Base-by-base conservation (phyloP, 2,113 vertebrate genomes). In the Tyto alba region DNA sequence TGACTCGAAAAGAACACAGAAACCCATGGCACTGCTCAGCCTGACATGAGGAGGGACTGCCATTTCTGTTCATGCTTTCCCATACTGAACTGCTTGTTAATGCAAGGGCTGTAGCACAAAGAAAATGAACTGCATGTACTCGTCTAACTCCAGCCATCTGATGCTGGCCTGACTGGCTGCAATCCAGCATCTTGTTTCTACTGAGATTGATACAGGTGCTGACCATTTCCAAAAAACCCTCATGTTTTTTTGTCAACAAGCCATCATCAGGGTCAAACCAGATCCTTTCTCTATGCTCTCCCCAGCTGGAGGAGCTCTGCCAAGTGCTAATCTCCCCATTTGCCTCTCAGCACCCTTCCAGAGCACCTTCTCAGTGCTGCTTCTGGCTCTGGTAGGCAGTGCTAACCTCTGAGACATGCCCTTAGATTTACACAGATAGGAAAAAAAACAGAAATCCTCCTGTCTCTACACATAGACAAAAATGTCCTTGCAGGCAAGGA, bases 211-310 rank as follows among this genome's bases (percentile, higher is more conserved):
- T 27, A 25, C 0, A 80, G 75, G n/a, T 67, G 30, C 63, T 86
- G 41, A 62, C 41, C 50, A n/a, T 38, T 80, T 90, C 50, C 21
- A 53, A 40, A 77, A 47, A 27, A 16, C 12, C 29, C 52, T 2
- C 2, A 12, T 16, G 38, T 25, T 11, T 92, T 43, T n/a, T 69
- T 38, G n/a, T 32, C n/a, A 88, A 25, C n/a, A 77, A 45, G 26
- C 20, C 26, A 36, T 20, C 5, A 0, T 2, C 0, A 7, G 11
- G 52, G n/a, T 7, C 19, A 6, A 84, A 59, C 11, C 71, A 40
- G 45, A 48, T 25, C 38, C 20, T 16, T 30, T 74, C 41, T 18
- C 32, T 22, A 1, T 17, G 48, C 27, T 87, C 13, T 56, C 23
- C 13, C 13, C 36, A 77, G 41, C 53, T 63, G 76, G 8, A 73